A percentile compares a stretch with the other conserved stretches of the same genome.
Conservation (phyloP, 2,888 invertebrate genomes). For the Gastrophysa polygoni region DNA sequence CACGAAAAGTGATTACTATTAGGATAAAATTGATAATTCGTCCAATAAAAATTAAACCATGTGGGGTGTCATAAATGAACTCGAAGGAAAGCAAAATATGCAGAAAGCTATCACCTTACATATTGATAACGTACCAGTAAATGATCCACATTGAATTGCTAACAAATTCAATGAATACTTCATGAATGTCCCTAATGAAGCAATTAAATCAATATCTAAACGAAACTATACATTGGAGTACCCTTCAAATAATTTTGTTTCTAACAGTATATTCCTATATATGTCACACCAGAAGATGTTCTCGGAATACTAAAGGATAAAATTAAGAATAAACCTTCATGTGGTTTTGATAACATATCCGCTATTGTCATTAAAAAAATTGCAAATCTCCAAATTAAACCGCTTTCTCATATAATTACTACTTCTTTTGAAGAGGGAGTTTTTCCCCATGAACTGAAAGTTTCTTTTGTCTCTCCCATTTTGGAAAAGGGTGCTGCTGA, state of each 20-base stretch:
- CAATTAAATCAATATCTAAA: not conserved
- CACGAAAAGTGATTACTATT: conserved; percentile 6
- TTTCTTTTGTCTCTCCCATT: conserved; percentile 6
- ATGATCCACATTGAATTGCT: not conserved
- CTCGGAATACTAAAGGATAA: not conserved
- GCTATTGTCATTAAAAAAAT: not conserved
- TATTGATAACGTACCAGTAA: conserved; percentile 1
- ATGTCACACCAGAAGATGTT: not conserved
- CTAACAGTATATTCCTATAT: not conserved
- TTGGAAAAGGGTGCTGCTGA: conserved; percentile 9
- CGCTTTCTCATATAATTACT: not conserved
- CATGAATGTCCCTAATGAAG: not conserved
- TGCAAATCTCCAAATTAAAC: not conserved
- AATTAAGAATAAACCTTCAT: not conserved
- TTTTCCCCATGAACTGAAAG: not conserved
- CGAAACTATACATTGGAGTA: not conserved
- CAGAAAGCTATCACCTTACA: conserved; percentile 1
- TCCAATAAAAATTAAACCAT: conserved; percentile 4
- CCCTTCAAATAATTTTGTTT: conserved; percentile 1
- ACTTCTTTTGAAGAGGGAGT: not conserved
- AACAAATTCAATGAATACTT: not conserved
- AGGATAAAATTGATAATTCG: not conserved
- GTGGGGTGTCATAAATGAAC: conserved; percentile 3
- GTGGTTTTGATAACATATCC: not conserved
- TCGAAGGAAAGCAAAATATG: not conserved